Evolutionary conservation across 2,113 vertebrate species (phyloP).

Genomic region (Picathartes gymnocephalus): DNA sequence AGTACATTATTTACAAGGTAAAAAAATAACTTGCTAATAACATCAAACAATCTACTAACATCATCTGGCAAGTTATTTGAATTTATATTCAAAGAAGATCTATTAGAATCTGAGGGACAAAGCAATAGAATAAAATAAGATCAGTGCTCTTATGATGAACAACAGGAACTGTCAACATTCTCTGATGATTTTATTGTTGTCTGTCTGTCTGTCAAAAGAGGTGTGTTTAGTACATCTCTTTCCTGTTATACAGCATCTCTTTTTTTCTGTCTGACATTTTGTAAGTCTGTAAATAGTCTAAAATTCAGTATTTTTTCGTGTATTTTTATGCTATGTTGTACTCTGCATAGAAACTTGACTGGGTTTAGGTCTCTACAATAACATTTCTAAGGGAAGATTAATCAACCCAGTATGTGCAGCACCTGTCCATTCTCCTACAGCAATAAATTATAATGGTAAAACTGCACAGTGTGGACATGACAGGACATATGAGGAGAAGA

Average conservation of each 20-base stretch:
- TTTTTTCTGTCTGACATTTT: neutral
- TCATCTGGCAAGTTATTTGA: constrained; percentile 9
- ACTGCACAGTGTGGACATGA: neutral
- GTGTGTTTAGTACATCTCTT: neutral
- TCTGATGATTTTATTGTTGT: neutral
- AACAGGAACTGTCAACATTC: neutral
- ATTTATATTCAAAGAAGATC: neutral
- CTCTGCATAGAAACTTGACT: neutral
- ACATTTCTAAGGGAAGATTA: neutral
- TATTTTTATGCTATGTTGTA: neutral
- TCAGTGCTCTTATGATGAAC: neutral
- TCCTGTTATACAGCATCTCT: neutral
- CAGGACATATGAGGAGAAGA: neutral
- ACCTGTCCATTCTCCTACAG: neutral
- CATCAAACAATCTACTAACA: neutral
- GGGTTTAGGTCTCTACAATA: neutral
- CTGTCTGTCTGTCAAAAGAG: neutral
- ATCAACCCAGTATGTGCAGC: neutral
- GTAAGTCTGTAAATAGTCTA: neutral
- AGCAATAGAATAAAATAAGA: neutral
- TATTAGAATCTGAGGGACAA: neutral
- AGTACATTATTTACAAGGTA: neutral
- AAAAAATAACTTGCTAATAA: neutral
- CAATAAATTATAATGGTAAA: neutral
- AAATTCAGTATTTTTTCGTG: neutral